A percentile compares a stretch with the other conserved stretches of the same genome.
Conservation (phyloP, 2,113 vertebrate genomes). For the Pachycephala philippinensis region DNA sequence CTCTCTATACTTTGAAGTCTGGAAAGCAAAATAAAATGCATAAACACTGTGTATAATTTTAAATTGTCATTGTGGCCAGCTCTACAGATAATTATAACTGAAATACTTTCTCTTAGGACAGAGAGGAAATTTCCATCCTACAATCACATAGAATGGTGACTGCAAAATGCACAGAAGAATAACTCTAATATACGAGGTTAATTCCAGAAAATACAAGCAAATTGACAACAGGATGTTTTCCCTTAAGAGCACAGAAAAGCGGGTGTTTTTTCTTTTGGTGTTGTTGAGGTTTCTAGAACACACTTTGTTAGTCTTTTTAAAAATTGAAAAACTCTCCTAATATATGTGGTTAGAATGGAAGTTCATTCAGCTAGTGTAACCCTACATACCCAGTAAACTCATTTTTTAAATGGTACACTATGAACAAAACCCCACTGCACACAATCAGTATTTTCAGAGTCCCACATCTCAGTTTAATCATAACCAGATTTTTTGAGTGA, state of each 20-base stretch:
- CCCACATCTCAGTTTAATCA: background rate
- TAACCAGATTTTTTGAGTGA: background rate
- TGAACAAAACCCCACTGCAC: background rate
- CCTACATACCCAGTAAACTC: background rate
- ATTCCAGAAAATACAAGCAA: background rate
- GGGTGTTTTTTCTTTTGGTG: background rate
- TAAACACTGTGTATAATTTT: background rate
- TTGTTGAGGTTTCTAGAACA: background rate
- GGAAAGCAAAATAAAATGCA: background rate
- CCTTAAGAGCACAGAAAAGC: background rate
- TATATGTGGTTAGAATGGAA: background rate
- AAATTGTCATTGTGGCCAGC: background rate
- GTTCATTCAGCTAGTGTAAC: background rate
- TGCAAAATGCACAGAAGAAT: background rate
- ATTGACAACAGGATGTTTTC: background rate
- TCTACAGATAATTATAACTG: background rate
- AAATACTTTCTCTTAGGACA: background rate
- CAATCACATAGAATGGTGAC: accelerated
- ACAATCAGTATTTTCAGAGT: background rate
- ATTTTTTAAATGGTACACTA: background rate
- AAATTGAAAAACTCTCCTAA: background rate
- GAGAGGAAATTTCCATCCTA: background rate
- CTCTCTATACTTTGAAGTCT: background rate
- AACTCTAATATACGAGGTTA: background rate
- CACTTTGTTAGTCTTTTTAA: background rate